Evolutionary conservation across 2,113 vertebrate species (phyloP).

Genomic region (Strix uralensis): DNA sequence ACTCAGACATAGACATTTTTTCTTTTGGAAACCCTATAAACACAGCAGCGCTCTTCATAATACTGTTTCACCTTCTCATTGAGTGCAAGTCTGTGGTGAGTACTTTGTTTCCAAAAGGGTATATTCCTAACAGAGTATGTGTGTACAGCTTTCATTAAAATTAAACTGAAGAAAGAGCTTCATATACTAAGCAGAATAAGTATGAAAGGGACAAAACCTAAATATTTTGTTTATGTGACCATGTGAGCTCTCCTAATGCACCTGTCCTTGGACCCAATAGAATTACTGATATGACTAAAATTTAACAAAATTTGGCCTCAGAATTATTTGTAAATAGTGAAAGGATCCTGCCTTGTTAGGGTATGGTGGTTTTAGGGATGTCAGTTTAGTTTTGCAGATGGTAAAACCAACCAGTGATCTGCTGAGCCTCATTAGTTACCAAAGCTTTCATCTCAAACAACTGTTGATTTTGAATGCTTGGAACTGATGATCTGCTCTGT

Average conservation of each 20-base stretch:
- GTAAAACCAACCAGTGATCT: background rate
- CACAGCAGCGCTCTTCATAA: conserved; percentile 84
- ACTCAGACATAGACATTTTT: conserved; percentile 83
- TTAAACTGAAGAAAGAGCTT: background rate
- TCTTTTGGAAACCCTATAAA: conserved; percentile 91
- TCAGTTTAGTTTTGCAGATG: background rate
- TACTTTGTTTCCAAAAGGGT: background rate
- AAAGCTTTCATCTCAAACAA: background rate
- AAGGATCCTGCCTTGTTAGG: background rate
- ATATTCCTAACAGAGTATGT: background rate
- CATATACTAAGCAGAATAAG: background rate
- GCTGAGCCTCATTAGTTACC: background rate
- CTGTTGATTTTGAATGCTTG: background rate
- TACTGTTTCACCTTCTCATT: conserved; percentile 89
- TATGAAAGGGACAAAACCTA: background rate
- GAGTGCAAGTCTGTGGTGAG: conserved; percentile 92
- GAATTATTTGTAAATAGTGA: background rate
- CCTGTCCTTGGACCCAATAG: background rate
- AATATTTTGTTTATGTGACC: background rate
- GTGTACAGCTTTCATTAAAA: background rate
- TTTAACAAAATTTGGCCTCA: background rate
- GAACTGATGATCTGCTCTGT: background rate
- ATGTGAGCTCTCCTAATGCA: background rate
- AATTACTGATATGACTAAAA: background rate
- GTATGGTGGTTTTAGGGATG: background rate